phyloP scores from a whole-genome alignment of 2,888 invertebrate genomes.

The Caenorhabditis sulstoni region DNA sequence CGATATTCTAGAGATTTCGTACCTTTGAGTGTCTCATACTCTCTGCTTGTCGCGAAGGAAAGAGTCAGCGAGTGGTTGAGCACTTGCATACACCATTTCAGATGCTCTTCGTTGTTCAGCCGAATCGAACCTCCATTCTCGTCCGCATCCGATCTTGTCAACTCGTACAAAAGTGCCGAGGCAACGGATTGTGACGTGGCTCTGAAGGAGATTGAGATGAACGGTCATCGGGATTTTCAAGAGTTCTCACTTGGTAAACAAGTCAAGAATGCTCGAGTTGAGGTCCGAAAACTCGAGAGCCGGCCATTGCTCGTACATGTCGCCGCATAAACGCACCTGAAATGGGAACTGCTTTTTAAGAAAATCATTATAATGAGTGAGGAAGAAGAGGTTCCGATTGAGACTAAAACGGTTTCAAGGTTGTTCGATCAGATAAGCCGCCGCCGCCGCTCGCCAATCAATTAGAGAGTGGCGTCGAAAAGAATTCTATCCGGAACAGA shows the following conservation, averaged over 20 bases:
- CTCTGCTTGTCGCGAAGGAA: conserved; percentile 70
- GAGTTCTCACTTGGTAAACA: conserved; percentile 73
- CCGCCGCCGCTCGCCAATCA: conserved; percentile 5
- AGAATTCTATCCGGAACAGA: conserved; percentile 3
- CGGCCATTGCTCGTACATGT: conserved; percentile 78
- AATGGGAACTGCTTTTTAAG: no score
- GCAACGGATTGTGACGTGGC: conserved; percentile 68
- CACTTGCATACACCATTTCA: conserved; percentile 80
- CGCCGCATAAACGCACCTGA: conserved; percentile 61
- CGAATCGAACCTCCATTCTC: conserved; percentile 62
- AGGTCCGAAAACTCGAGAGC: conserved; percentile 76
- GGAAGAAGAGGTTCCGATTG: not conserved
- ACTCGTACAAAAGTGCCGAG: conserved; percentile 61
- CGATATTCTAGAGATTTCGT: no score
- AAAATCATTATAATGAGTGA: not conserved
- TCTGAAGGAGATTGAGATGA: conserved; percentile 37
- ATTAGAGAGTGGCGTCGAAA: not conserved
- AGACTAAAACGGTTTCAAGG: conserved; percentile 19
- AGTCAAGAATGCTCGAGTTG: conserved; percentile 74
- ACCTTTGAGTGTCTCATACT: conserved; percentile 73
- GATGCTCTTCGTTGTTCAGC: conserved; percentile 72
- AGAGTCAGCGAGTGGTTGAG: conserved; percentile 76
- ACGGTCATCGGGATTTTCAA: not conserved
- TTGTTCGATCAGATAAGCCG: conserved; percentile 27
- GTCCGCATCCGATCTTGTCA: conserved; percentile 59